Evolutionary conservation across 2,888 invertebrate genomes (phyloP), one percentile per base, ranked within the genome.

Genomic region (Ypsolopha scabrella): DNA sequence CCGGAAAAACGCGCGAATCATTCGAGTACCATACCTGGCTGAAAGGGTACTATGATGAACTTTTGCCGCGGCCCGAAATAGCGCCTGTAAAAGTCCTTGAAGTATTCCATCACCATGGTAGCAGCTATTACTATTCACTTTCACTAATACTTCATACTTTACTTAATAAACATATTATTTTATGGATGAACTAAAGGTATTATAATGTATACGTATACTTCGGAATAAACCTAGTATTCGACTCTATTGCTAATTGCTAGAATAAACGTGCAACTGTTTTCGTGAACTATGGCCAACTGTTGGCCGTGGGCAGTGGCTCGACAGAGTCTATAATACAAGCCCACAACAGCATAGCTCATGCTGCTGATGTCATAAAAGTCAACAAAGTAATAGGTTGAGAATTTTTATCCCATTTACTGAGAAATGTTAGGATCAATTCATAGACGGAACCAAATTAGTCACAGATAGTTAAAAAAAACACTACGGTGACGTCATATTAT

Each of bases 341-440:
- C 60, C 58, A 65, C 60, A 67, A 70, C 67, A 61, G 24, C 24
- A 24, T 24, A 24, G 24, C 24, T 60, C 60, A 59, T 55, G 73
- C 62, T 85, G 85, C 62, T 85, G 85, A 85, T 85, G 80, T 85
- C 85, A 85, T 72, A 62, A 59, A 62, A 11, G 65, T 64, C 72
- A 73, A 76, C 69, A 72, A 63, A 60, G 62, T 58, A 58, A 61
- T 24, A 4, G 24, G 4, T 24, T 24, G 59, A 70, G 74, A 74
- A 74, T 61, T 64, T 76, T 64, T 62, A 64, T 63, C 64, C 55
- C 61, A 61, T 60, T 69, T 47, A 73, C 72, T 59, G 58, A 70
- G 73, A 75, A 24, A 24, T 24, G 4, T 24, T 24, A 24, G 24
- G 2, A 24, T 24, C 24, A 24, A 78, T 36, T 35, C 36, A 61